phyloP scores from a whole-genome alignment of 1,140 invertebrate species.

The Drosophila paulistorum region DNA sequence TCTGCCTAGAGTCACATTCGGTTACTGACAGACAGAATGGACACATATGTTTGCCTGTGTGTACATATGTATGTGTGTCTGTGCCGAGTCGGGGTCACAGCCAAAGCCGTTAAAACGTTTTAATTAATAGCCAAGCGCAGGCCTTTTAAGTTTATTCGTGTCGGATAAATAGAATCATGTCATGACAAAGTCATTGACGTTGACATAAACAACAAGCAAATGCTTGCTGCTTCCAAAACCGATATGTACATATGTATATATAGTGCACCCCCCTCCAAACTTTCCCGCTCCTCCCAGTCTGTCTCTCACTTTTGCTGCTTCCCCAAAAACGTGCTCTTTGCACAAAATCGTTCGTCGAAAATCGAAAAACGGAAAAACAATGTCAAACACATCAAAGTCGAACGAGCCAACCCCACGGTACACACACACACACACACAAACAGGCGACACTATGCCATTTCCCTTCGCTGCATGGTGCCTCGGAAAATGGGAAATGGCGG shows the following conservation, averaged over 20 bases:
- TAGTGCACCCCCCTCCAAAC: neutral
- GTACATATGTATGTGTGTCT: no score
- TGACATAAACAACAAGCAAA: conserved; percentile 61
- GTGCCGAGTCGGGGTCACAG: conserved; percentile 17
- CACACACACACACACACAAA: conserved; percentile 9
- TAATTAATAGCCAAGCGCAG: conserved; percentile 27
- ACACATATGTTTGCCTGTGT: conserved; percentile 19
- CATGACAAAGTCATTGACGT: conserved; percentile 61
- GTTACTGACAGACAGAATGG: neutral
- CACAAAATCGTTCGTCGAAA: conserved; percentile 37
- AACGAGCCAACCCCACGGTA: conserved; percentile 17
- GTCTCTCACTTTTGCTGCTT: conserved; percentile 26
- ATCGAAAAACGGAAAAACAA: conserved; percentile 65
- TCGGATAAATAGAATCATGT: conserved; percentile 33
- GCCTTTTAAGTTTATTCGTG: conserved; percentile 24
- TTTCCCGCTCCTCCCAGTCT: conserved; percentile 6
- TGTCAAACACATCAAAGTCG: conserved; percentile 79
- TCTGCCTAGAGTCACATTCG: neutral
- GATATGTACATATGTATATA: conserved; percentile 6
- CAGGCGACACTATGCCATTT: conserved; percentile 5
- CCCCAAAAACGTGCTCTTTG: conserved; percentile 48
- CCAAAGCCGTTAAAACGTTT: conserved; percentile 44
- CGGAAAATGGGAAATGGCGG: conserved; percentile 54
- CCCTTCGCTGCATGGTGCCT: conserved; percentile 15
- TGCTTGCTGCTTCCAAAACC: conserved; percentile 29